Percentiles rank a stretch among this genome's conserved stretches.
These are phyloP conservation scores for Archaeoteleia sp. DNA, from an alignment of 2,888 invertebrate species.

Conservation along the genomic window DNA sequence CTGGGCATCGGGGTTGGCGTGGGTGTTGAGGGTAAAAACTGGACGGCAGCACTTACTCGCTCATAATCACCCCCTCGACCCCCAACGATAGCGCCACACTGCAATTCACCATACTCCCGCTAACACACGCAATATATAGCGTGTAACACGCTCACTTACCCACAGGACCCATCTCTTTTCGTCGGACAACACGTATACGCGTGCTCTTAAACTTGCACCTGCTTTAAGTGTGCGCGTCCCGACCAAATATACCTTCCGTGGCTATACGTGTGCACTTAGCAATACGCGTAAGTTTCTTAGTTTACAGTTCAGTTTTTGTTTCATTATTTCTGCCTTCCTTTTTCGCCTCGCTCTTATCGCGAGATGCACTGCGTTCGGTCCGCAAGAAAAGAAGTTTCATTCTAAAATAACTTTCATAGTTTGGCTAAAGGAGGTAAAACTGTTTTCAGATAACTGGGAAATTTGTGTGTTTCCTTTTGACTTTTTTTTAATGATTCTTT, in stretches of 20 bases:
- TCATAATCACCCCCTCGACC: conserved; percentile 69
- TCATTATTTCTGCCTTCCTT: neutral
- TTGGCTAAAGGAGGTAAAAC: no score
- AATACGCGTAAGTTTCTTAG: conserved; percentile 2
- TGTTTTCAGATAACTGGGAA: no score
- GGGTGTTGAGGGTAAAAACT: conserved; percentile 64
- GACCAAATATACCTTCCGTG: conserved; percentile 10
- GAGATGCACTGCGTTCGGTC: no score
- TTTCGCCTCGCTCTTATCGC: neutral
- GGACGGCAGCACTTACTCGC: conserved; percentile 72
- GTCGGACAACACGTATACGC: conserved; percentile 17
- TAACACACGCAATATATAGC: conserved; percentile 37
- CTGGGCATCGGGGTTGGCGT: conserved; percentile 45
- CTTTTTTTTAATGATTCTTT: no score
- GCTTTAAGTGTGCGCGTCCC: conserved; percentile 31
- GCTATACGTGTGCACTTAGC: conserved; percentile 24
- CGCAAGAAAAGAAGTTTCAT: no score
- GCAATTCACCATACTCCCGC: conserved; percentile 52
- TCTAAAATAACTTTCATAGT: no score
- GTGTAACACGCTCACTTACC: conserved; percentile 35
- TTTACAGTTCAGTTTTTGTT: neutral
- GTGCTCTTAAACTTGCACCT: conserved; percentile 11
- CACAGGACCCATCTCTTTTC: conserved; percentile 44
- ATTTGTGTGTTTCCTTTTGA: no score
- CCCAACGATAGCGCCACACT: conserved; percentile 53